Conservation (phyloP, 2,113 vertebrate genomes). For the Pteruthius melanotis region DNA sequence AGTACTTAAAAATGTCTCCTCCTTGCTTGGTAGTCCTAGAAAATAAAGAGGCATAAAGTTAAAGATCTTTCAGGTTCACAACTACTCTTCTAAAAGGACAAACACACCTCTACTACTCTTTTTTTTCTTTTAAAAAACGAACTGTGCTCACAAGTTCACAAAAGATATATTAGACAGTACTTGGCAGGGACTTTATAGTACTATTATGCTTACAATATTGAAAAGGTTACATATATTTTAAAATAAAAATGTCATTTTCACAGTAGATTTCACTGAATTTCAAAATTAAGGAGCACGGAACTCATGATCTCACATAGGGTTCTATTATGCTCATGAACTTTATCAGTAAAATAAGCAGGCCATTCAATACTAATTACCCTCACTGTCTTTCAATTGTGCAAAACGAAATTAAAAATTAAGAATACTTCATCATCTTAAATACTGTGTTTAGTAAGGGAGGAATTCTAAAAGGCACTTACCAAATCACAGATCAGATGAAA, state of each 20-base stretch:
- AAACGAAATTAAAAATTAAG: neutral
- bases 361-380: neutral
- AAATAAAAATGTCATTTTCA: neutral
- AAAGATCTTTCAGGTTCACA: neutral
- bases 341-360: neutral
- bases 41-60: constrained; percentile 4
- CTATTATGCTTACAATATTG: neutral
- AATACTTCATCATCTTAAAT: neutral
- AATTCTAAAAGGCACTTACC: constrained; percentile 8
- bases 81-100: neutral
- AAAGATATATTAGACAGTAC: neutral
- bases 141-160: neutral
- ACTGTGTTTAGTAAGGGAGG: neutral
- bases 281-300: neutral
- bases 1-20: neutral
- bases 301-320: neutral
- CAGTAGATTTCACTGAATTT: neutral
- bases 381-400: neutral
- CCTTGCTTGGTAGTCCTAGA: neutral
- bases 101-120: neutral
- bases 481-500: neutral
- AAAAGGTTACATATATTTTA: neutral
- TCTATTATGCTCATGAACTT: neutral
- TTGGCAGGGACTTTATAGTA: neutral
- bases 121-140: neutral